A percentile compares a stretch with the other conserved stretches of the same genome.
These are phyloP conservation scores for Vanessa cardui DNA, from an alignment of 2,888 invertebrate species.

Conservation along the genomic window DNA sequence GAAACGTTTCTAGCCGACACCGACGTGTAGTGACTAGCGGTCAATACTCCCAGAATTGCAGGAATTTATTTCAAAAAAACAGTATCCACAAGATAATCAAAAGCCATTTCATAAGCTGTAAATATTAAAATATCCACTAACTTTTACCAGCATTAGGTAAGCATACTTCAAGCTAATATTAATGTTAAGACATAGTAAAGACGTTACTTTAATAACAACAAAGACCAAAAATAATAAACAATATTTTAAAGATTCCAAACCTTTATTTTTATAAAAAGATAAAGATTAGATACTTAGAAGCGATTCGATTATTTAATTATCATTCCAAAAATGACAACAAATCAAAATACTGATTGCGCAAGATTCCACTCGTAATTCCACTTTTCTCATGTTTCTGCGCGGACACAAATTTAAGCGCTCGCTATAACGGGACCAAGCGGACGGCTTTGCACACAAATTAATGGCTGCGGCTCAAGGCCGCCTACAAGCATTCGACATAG, in stretches of 20 bases:
- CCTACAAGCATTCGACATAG: constrained; percentile 81
- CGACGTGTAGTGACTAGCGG: constrained; percentile 37
- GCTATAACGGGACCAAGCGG: constrained; percentile 73
- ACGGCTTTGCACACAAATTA: constrained; percentile 80
- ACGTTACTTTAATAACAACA: too few species aligned
- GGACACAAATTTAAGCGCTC: constrained; percentile 63
- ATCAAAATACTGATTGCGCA: constrained; percentile 2
- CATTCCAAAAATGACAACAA: not conserved
- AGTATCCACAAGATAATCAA: constrained; percentile 22
- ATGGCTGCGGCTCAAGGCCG: constrained; percentile 79
- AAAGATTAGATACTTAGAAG: not conserved
- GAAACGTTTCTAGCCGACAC: constrained; percentile 36
- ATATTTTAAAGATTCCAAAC: too few species aligned
- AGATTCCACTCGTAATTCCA: constrained; percentile 6
- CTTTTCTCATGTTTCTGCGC: constrained; percentile 23
- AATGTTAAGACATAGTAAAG: too few species aligned
- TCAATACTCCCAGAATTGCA: constrained; percentile 40
- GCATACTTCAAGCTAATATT: too few species aligned
- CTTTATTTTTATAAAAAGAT: not conserved
- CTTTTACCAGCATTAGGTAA: too few species aligned
- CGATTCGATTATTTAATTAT: not conserved
- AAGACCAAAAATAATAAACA: too few species aligned
- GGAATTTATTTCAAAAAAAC: constrained; percentile 37
- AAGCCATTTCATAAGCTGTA: not conserved
- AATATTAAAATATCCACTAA: too few species aligned